These are phyloP conservation scores for Cerastis leucographa DNA, from an alignment of 2,888 invertebrate genomes.

Conservation along the genomic window DNA sequence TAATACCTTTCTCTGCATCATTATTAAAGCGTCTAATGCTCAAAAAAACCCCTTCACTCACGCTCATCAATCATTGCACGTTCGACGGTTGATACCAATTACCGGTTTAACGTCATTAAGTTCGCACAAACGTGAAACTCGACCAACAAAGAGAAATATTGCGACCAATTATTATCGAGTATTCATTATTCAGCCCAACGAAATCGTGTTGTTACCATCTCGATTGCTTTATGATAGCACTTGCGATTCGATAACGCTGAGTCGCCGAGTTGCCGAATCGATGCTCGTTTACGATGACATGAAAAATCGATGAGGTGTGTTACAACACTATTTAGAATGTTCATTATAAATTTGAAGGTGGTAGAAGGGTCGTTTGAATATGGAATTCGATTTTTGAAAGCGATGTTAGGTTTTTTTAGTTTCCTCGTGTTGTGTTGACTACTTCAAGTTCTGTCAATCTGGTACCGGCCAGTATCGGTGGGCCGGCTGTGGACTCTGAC, in stretches of 20 bases:
- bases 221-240: slow-evolving; percentile 71
- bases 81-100: slow-evolving; percentile 60
- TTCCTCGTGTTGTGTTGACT: not conserved
- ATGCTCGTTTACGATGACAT: slow-evolving; percentile 32
- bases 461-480: not conserved
- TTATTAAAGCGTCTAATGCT: slow-evolving; percentile 38
- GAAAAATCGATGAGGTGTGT: slow-evolving; percentile 37
- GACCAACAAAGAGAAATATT: slow-evolving; percentile 76
- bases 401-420: not conserved
- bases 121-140: slow-evolving; percentile 61
- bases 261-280: slow-evolving; percentile 22
- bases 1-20: slow-evolving; percentile 21
- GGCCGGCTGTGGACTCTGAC: not conserved
- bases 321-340: slow-evolving; percentile 48
- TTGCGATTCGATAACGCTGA: slow-evolving; percentile 49
- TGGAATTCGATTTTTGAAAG: slow-evolving; percentile 9
- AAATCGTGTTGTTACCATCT: slow-evolving; percentile 74
- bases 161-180: slow-evolving; percentile 80
- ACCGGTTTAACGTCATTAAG: slow-evolving; percentile 56
- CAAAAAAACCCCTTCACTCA: slow-evolving; percentile 39
- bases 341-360: slow-evolving; percentile 21
- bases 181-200: slow-evolving; percentile 80
- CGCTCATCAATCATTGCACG: slow-evolving; percentile 54
- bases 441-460: not conserved
- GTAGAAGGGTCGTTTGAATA: not conserved